A percentile compares a stretch with the other conserved stretches of the same genome.
These are phyloP conservation scores for Festucalex cinctus DNA, from an alignment of 2,113 vertebrate species.

Conservation along the genomic window DNA sequence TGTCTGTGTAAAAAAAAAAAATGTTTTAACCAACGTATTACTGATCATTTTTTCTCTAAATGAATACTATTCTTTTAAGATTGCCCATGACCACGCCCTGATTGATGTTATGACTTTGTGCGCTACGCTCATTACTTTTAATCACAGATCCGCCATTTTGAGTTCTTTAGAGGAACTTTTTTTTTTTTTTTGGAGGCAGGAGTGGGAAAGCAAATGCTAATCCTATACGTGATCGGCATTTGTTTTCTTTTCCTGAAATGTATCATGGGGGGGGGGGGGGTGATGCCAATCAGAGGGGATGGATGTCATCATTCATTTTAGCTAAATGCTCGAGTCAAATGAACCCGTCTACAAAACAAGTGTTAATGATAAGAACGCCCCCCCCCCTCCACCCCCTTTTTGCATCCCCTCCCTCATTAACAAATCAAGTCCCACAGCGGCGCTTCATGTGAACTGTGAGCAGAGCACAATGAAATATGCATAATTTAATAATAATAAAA, in stretches of 20 bases:
- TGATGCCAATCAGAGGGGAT: neutral
- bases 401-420: conserved; percentile 40
- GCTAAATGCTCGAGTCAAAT: conserved; percentile 32
- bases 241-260: neutral
- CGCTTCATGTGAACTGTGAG: conserved; percentile 39
- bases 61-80: too few relatives aligned
- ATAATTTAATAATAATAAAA: conserved; percentile 59
- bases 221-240: neutral
- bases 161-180: too few relatives aligned
- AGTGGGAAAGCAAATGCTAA: too few relatives aligned
- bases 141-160: too few relatives aligned
- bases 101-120: too few relatives aligned
- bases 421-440: conserved; percentile 47
- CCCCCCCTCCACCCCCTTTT: neutral
- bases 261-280: too few relatives aligned
- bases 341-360: neutral
- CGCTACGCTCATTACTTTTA: too few relatives aligned
- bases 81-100: too few relatives aligned
- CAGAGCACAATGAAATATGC: conserved; percentile 58
- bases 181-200: too few relatives aligned
- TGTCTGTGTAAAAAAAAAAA: too few relatives aligned
- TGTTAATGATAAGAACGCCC: neutral
- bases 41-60: too few relatives aligned
- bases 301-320: conserved; percentile 5
- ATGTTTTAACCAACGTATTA: too few relatives aligned